These are phyloP conservation scores for Muntiacus muntjak DNA, from an alignment of 2,113 vertebrate species.

Conservation along the genomic window DNA sequence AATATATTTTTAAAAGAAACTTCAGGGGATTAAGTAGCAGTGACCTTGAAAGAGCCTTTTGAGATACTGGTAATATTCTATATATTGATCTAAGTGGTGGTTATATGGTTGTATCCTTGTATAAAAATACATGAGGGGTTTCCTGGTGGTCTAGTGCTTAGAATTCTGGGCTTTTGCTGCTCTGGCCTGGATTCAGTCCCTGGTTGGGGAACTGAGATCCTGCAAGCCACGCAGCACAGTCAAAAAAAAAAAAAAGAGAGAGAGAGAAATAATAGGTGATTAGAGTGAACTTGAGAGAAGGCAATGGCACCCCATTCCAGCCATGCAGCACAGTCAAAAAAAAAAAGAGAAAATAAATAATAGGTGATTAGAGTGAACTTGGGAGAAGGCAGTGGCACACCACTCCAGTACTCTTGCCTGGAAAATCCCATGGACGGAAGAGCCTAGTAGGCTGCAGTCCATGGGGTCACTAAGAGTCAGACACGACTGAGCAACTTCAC, in stretches of 20 bases:
- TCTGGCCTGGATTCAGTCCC: neutral
- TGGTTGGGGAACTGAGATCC: neutral
- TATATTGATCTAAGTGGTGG: neutral
- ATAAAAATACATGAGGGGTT: neutral
- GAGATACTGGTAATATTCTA: neutral
- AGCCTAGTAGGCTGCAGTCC: too few relatives aligned
- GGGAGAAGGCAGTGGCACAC: too few relatives aligned
- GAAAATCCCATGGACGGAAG: too few relatives aligned
- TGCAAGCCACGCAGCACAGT: neutral
- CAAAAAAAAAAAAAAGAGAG: neutral
- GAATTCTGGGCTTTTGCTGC: neutral
- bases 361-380: neutral
- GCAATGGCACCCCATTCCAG: neutral
- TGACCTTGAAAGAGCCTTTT: neutral
- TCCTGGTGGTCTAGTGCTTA: neutral
- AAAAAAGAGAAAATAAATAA: neutral
- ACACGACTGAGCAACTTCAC: too few relatives aligned
- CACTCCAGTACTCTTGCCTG: too few relatives aligned
- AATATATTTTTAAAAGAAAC: neutral
- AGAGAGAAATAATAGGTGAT: neutral
- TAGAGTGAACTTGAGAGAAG: neutral
- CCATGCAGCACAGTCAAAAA: neutral
- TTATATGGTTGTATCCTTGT: neutral
- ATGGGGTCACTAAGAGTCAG: too few relatives aligned
- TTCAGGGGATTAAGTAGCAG: neutral